Percentiles rank a stretch among this genome's conserved stretches.
These are phyloP conservation scores for Gymnoscopelus braueri DNA, from an alignment of 2,797 vertebrate species.

Conservation along the genomic window DNA sequence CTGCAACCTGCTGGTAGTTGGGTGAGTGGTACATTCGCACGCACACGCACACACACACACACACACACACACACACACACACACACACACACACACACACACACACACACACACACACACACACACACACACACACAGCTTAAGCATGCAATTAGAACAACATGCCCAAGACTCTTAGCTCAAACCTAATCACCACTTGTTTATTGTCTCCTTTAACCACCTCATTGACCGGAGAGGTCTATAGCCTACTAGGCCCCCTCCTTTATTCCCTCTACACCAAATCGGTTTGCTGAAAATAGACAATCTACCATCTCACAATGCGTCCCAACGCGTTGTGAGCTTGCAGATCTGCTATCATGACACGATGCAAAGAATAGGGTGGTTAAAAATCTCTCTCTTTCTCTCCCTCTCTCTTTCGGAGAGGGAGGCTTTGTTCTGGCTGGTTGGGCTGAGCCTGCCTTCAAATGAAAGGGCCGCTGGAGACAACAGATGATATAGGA, in stretches of 20 bases:
- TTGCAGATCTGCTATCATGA: too few species aligned
- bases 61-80: conserved; percentile 7
- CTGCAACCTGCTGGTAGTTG: conserved; percentile 10
- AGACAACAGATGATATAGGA: conserved; percentile 14
- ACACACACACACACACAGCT: background rate
- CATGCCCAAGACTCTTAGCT: conserved; percentile 6
- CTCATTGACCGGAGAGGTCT: background rate
- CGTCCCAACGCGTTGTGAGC: too few species aligned
- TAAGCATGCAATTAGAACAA: conserved; percentile 12
- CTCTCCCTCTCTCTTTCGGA: conserved; percentile 1
- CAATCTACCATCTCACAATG: too few species aligned
- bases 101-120: background rate
- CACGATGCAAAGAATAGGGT: too few species aligned
- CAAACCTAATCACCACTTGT: conserved; percentile 10
- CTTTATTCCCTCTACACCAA: too few species aligned
- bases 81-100: background rate
- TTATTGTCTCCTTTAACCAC: conserved; percentile 15
- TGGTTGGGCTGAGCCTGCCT: background rate
- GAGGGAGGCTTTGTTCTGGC: background rate
- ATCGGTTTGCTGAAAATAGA: too few species aligned
- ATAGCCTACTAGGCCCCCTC: too few species aligned
- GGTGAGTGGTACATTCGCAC: conserved; percentile 22
- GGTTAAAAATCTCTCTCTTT: background rate
- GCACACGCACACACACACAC: background rate
- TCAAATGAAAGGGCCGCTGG: conserved; percentile 17